A percentile compares a stretch with the other conserved stretches of the same genome.
Evolutionary conservation across 2,888 invertebrate genomes (phyloP).

Genomic region (Drosophila rubida): DNA sequence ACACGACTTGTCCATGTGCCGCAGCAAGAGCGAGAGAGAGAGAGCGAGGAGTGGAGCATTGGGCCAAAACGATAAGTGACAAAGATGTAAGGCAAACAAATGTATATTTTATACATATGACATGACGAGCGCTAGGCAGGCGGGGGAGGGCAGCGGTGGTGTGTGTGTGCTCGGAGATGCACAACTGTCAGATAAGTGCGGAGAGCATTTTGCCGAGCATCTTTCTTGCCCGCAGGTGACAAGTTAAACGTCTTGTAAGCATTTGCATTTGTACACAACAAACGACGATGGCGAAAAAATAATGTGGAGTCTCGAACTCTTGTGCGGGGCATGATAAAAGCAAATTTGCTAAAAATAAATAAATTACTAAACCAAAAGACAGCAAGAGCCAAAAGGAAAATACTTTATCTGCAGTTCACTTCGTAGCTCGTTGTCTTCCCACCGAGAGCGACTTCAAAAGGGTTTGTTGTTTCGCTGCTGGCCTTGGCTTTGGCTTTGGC

Average conservation of each 20-base stretch:
- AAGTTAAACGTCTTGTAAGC: constrained; percentile 79
- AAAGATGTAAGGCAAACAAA: constrained; percentile 76
- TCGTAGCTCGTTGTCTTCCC: constrained; percentile 30
- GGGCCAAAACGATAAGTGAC: constrained; percentile 75
- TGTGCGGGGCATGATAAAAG: constrained; percentile 23
- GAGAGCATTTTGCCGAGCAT: constrained; percentile 60
- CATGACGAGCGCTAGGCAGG: not conserved
- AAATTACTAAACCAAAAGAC: constrained; percentile 55
- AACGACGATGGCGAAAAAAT: not conserved
- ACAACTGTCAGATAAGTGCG: constrained; percentile 77
- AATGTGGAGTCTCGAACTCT: constrained; percentile 23
- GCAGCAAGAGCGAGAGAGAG: constrained; percentile 29
- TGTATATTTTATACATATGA: constrained; percentile 63
- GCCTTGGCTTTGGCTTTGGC: constrained; percentile 43
- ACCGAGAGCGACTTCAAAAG: constrained; percentile 61
- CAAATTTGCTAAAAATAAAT: constrained; percentile 55
- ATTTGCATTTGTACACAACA: constrained; percentile 55
- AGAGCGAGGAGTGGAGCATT: constrained; percentile 49
- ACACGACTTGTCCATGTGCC: constrained; percentile 1
- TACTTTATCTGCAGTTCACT: constrained; percentile 67
- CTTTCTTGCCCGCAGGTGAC: constrained; percentile 79
- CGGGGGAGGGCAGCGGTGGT: not conserved
- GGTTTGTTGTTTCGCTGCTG: constrained; percentile 47
- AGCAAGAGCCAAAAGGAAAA: constrained; percentile 33
- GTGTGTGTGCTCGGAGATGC: constrained; percentile 55